Base-by-base conservation (phyloP, 1,140 invertebrate genomes). In the Phocides pigmalion region DNA sequence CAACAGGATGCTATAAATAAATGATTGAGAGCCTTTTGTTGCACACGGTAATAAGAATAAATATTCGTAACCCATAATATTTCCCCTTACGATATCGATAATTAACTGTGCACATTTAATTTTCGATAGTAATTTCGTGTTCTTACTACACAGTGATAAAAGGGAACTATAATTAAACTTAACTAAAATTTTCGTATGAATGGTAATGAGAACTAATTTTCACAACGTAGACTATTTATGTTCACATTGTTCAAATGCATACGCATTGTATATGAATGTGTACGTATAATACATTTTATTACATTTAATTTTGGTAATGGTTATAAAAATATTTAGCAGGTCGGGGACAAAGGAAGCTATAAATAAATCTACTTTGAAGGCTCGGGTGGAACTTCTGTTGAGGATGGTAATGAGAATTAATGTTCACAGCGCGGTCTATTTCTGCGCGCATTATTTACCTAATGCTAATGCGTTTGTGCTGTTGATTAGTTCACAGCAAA, bases 401-500 rank as follows among this genome's bases (percentile, higher is more conserved):
- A 32, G 35, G 12, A 39, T 39, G 12, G 35, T 39, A 39, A 39
- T 39, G 35, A 75, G 68, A 72, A 75, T 72, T 72, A 72, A 75
- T 72, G 51, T 37, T 67, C 49, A 49, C 50, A 50, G 64, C 53
- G 64, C 47, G 59, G 66, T 75, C 70, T 75, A 70, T 72, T 66
- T 46, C 64, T 56, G 22, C 35, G 64, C 53, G 41, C 68, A 61
- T 67, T 63, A 67, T 50, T 63, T 70, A 42, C 41, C 11, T 41
- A 58, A 58, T 46, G 41, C 12, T 58, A 32, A 58, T 58, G 53
- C 15, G 19, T 12, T n/a, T 25, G 8, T 41, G 37, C 16, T 4
- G 50, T 22, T 54, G 51, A 9, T 56, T 41, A 41, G 4, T 20
- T 14, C 17, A 19, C 35, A 6, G 35, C 11, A 54, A 17, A 47